Conservation (phyloP, 2,797 vertebrate species). For the Pantherophis alleghaniensis region DNA sequence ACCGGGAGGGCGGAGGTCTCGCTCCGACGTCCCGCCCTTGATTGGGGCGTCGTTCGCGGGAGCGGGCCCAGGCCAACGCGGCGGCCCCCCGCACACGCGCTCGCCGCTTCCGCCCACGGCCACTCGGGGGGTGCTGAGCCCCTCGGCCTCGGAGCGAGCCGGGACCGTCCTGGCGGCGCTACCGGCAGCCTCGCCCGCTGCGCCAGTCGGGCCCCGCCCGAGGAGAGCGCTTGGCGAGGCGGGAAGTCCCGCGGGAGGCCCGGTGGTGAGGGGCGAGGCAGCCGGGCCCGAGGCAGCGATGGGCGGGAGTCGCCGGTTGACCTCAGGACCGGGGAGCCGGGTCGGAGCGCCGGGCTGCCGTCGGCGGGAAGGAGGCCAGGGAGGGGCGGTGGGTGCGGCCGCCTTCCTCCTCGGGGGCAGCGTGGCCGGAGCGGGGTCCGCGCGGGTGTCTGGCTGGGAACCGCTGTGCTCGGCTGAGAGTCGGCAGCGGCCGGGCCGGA, state of each 20-base stretch:
- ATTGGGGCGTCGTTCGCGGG: neutral
- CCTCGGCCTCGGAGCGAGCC: neutral
- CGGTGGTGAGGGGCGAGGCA: neutral
- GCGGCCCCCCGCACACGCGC: neutral
- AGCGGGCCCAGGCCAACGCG: neutral
- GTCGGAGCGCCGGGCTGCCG: neutral
- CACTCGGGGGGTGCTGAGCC: neutral
- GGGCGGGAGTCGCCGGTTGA: neutral
- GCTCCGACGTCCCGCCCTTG: neutral
- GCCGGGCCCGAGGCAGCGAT: neutral
- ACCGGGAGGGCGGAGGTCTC: neutral
- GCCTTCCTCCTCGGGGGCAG: neutral
- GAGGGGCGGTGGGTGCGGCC: neutral
- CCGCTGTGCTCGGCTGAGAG: no score
- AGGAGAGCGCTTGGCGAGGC: neutral
- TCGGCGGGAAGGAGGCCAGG: neutral
- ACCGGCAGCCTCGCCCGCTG: neutral
- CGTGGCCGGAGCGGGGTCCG: no score
- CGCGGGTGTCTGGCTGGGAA: no score
- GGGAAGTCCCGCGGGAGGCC: neutral
- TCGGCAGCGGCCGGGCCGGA: no score
- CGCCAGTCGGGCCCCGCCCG: neutral
- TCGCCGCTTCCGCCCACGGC: neutral
- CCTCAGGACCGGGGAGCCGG: neutral
- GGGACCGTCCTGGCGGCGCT: neutral